A percentile compares a stretch with the other conserved stretches of the same genome.
Conservation (phyloP, 2,888 invertebrate genomes). For the Lasioglossum figueresi region DNA sequence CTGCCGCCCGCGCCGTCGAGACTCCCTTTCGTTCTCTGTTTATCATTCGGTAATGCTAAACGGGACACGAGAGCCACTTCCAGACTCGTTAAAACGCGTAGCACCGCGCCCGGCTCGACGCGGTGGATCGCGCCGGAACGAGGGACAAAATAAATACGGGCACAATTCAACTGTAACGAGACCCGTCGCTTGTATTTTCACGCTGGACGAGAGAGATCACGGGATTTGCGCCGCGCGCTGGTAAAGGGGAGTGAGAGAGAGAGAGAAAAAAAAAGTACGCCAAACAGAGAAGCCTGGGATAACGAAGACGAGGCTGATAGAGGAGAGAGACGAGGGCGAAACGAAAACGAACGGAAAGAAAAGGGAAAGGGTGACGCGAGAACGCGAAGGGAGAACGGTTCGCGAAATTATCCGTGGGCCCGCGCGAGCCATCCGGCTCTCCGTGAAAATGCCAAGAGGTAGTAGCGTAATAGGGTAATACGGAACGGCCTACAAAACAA, state of each 20-base stretch:
- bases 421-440: slow-evolving; percentile 64
- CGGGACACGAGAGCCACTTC: slow-evolving; percentile 27
- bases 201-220: slow-evolving; percentile 45
- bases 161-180: slow-evolving; percentile 69
- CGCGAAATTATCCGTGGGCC: slow-evolving; percentile 74
- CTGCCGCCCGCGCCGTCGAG: background rate
- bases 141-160: slow-evolving; percentile 63
- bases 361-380: background rate
- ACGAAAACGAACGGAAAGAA: background rate
- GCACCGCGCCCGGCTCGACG: background rate
- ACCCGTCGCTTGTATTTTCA: slow-evolving; percentile 57
- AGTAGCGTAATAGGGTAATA: slow-evolving; percentile 77
- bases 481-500: slow-evolving; percentile 71
- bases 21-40: slow-evolving; percentile 4
- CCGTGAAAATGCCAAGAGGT: slow-evolving; percentile 43
- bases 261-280: background rate
- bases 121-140: background rate
- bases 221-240: slow-evolving; percentile 17
- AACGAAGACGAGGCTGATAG: background rate
- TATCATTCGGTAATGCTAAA: slow-evolving; percentile 26
- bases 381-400: slow-evolving; percentile 37
- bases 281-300: background rate
- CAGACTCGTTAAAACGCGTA: slow-evolving; percentile 43
- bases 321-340: background rate
- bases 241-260: background rate